Conservation (phyloP, 1,140 invertebrate genomes). For the Oreohelix idahoensis region DNA sequence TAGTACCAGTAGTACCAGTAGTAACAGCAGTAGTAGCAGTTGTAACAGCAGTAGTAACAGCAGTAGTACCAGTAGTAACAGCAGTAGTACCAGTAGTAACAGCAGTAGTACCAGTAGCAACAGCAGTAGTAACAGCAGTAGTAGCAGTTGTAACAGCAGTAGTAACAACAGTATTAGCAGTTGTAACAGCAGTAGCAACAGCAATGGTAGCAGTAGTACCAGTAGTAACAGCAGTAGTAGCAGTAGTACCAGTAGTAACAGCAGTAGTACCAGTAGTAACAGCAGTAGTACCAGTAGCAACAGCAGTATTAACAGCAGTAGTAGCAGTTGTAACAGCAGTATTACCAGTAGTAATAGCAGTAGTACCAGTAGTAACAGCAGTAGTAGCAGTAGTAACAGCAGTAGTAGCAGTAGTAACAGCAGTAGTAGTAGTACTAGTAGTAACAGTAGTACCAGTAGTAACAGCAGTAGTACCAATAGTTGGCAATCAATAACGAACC, state of each 20-base stretch:
- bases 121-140: slow-evolving; percentile 3
- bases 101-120: slow-evolving; percentile 3
- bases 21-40: slow-evolving; percentile 9
- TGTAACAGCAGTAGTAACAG: neutral
- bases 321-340: neutral
- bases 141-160: too few relatives aligned
- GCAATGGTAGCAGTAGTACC: neutral
- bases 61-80: slow-evolving; percentile 10
- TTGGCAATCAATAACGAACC: too few relatives aligned
- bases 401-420: neutral
- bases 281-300: slow-evolving; percentile 12
- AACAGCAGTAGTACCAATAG: neutral
- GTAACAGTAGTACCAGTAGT: neutral
- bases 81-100: slow-evolving; percentile 10
- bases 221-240: slow-evolving; percentile 12
- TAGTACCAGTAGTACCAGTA: neutral
- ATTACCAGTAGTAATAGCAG: neutral
- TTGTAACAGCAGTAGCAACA: too few relatives aligned
- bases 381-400: neutral
- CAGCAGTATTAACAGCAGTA: slow-evolving; percentile 1
- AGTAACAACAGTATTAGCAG: too few relatives aligned
- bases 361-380: neutral
- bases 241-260: neutral
- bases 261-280: slow-evolving; percentile 16
- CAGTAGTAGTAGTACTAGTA: neutral